Base-by-base conservation (phyloP, 2,797 vertebrate genomes). In the Peromyscus attwateri region DNA sequence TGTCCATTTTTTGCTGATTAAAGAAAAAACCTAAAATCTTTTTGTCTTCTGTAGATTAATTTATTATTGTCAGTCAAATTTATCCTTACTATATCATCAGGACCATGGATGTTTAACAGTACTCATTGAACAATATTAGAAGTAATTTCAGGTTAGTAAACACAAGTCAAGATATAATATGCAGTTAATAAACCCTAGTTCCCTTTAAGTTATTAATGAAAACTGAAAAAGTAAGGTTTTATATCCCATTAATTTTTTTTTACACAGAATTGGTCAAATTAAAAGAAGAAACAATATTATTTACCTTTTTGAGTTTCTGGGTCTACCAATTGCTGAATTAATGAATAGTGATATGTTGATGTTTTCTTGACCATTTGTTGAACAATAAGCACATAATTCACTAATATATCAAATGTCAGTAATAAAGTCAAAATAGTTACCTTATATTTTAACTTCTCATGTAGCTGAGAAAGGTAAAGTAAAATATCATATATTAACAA, bases 241-340 rank as follows among this genome's bases (percentile, higher is more conserved):
- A 40, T 37, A 76, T 84, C 43, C 64, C 89, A 62, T 62, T 70
- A 55, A 40, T 90, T 31, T 16, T n/a, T 93, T 96, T 0, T 60
- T 46, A 82, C 62, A 55, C 77, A 85, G 79, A 93, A 83, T 62
- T 89, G 52, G 23, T 52, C 21, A 95, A 85, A 89, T 94, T 96
- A 96, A 2, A 70, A 0, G 71, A 29, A 43, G 19, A 97, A 91
- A 93, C 43, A 96, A 94, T 96, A 93, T 4, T 8, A 92, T 97
- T 98, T 98, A 99, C 98, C 98, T 96, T 97, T 95, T 93, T 95
- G 68, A 91, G n/a, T 80, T 95, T 97, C 91, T 87, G 81, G 5
- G 49, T 98, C 95, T 97, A 91, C 96, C 66, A 82, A 40, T 49
- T 10, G 31, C 37, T 95, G 52, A 91, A 93, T 92, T 92, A 95